These are phyloP conservation scores for Tetrapedia diversipes DNA, from an alignment of 2,888 invertebrate genomes.

Conservation along the genomic window DNA sequence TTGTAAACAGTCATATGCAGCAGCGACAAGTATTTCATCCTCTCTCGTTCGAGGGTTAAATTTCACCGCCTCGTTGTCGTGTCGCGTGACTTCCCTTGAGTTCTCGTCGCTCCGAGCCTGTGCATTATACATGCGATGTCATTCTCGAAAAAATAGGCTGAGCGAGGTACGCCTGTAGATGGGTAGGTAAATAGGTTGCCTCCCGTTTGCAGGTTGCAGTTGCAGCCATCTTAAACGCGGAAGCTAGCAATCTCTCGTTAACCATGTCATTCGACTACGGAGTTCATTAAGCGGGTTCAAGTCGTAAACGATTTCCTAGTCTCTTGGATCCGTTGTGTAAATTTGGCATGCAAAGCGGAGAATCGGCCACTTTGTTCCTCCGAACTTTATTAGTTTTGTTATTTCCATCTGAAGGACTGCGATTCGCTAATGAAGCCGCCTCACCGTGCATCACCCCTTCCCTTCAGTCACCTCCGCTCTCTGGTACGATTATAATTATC, in stretches of 20 bases:
- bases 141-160: conserved; percentile 35
- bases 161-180: background rate
- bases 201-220: conserved; percentile 18
- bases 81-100: conserved; percentile 17
- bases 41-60: conserved; percentile 12
- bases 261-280: conserved; percentile 41
- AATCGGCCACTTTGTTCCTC: conserved; percentile 34
- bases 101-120: conserved; percentile 5
- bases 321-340: conserved; percentile 34
- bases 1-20: no score
- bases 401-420: conserved; percentile 48
- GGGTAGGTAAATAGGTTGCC: no score
- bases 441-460: no score
- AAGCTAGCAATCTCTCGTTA: conserved; percentile 26
- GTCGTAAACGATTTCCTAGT: conserved; percentile 37
- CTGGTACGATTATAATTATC: conserved; percentile 35
- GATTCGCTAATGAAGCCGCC: conserved; percentile 42
- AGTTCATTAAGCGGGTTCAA: conserved; percentile 38
- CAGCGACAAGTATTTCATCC: no score
- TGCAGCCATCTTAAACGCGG: conserved; percentile 27
- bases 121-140: conserved; percentile 29
- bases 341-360: conserved; percentile 28
- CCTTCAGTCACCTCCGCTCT: no score
- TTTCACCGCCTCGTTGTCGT: conserved; percentile 20
- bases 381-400: conserved; percentile 51